A percentile compares a stretch with the other conserved stretches of the same genome.
Conservation (phyloP, 2,888 invertebrate genomes). For the Galeopsomyia nigrocyanea region DNA sequence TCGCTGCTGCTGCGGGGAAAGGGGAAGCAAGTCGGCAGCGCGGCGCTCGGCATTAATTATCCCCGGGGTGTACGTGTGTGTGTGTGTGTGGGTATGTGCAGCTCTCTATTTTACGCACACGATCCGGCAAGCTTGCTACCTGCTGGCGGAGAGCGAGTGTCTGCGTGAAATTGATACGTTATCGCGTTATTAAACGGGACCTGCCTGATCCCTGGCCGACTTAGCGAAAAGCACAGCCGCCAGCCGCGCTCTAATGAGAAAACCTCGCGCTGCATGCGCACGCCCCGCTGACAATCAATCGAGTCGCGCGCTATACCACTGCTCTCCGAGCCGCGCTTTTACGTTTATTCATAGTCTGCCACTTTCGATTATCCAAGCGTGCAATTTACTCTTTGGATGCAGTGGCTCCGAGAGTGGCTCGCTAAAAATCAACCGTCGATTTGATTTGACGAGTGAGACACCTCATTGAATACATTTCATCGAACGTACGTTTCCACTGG, state of each 20-base stretch:
- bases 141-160: constrained; percentile 55
- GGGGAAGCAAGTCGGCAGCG: constrained; percentile 49
- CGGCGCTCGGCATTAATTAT: constrained; percentile 65
- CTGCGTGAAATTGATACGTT: constrained; percentile 65
- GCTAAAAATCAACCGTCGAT: too few relatives aligned
- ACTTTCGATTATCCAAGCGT: too few relatives aligned
- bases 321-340: background rate
- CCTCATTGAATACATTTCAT: too few relatives aligned
- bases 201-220: constrained; percentile 53
- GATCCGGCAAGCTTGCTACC: constrained; percentile 35
- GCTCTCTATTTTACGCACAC: constrained; percentile 59
- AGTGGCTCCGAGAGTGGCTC: too few relatives aligned
- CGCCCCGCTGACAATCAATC: background rate
- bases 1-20: constrained; percentile 30
- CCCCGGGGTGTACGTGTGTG: constrained; percentile 37
- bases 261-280: too few relatives aligned
- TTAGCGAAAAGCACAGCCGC: constrained; percentile 18
- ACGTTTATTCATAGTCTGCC: too few relatives aligned
- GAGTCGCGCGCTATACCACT: background rate
- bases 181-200: constrained; percentile 60
- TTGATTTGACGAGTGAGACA: too few relatives aligned
- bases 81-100: background rate
- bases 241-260: background rate
- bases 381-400: too few relatives aligned
- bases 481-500: too few relatives aligned